Conservation (phyloP, 2,797 vertebrate genomes). For the Propithecus deckenii region DNA sequence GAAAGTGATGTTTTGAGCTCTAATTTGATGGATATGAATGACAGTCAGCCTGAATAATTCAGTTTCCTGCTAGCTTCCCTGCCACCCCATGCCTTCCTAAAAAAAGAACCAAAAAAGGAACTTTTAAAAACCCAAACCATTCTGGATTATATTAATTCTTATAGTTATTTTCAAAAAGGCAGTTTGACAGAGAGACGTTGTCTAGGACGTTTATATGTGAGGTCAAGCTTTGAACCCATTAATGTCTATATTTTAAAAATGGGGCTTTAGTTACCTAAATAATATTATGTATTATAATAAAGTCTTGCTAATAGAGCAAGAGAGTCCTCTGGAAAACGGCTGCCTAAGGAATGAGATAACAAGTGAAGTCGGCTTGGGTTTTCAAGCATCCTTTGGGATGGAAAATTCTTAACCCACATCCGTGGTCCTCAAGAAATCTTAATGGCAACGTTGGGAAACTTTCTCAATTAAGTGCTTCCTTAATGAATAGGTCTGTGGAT, state of each 20-base stretch:
- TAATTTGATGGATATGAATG: conserved; percentile 47
- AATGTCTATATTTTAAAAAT: neutral
- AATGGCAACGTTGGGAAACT: conserved; percentile 72
- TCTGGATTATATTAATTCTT: conserved; percentile 42
- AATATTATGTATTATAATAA: neutral
- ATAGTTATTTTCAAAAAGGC: conserved; percentile 34
- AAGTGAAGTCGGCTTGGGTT: neutral
- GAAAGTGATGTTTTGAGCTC: conserved; percentile 35
- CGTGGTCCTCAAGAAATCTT: conserved; percentile 10
- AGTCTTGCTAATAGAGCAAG: neutral
- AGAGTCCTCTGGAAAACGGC: neutral
- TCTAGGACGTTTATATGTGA: conserved; percentile 1
- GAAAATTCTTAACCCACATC: neutral
- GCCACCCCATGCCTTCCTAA: conserved; percentile 21
- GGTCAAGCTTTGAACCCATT: neutral
- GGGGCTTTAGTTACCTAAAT: neutral
- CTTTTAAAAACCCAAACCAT: conserved; percentile 24
- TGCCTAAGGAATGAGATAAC: neutral
- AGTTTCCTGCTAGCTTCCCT: conserved; percentile 24
- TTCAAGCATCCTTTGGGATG: neutral
- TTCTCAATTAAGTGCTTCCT: conserved; percentile 65
- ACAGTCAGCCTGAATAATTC: conserved; percentile 24
- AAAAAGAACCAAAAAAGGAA: conserved; percentile 60
- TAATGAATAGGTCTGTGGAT: conserved; percentile 79
- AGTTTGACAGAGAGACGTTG: conserved; percentile 17